phyloP scores from a whole-genome alignment of 64 coral and sea anemone genomes.

The Hydrozoanthus tunicans region DNA sequence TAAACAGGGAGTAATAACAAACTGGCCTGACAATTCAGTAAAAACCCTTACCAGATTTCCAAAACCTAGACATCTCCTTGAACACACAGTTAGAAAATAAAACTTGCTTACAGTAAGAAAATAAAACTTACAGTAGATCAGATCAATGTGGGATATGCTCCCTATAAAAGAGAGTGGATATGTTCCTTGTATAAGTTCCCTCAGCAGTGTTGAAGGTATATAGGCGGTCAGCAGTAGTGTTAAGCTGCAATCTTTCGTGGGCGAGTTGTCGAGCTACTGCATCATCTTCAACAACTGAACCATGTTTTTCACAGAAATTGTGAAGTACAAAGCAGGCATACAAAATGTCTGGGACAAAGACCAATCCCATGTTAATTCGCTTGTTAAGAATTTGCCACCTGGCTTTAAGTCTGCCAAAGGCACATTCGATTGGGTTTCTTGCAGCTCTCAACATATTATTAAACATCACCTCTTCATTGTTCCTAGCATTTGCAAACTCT shows the following conservation, averaged over 20 bases:
- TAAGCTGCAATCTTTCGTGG: not conserved
- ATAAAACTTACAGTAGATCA: not conserved
- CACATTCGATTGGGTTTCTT: not conserved
- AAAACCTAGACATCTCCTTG: not conserved
- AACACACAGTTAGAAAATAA: not conserved
- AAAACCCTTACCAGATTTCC: not conserved
- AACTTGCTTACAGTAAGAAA: not conserved
- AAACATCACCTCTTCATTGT: not conserved
- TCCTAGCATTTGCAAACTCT: not conserved
- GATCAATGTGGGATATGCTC: not conserved
- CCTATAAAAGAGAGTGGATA: not conserved
- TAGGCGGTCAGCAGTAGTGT: not conserved
- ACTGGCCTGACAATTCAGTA: constrained; percentile 7
- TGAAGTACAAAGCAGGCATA: constrained; percentile 2
- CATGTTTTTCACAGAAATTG: not conserved
- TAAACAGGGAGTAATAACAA: not conserved
- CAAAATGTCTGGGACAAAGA: not conserved
- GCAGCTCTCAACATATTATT: not conserved
- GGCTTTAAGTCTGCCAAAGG: not conserved
- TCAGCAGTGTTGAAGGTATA: not conserved
- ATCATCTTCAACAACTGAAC: not conserved
- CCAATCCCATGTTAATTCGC: not conserved
- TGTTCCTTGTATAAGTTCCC: not conserved
- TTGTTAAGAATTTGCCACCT: constrained; percentile 5
- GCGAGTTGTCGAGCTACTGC: not conserved